Evolutionary conservation across 2,113 vertebrate genomes (phyloP), one percentile per base, ranked within the genome.

Genomic region (Perca schrenkii): DNA sequence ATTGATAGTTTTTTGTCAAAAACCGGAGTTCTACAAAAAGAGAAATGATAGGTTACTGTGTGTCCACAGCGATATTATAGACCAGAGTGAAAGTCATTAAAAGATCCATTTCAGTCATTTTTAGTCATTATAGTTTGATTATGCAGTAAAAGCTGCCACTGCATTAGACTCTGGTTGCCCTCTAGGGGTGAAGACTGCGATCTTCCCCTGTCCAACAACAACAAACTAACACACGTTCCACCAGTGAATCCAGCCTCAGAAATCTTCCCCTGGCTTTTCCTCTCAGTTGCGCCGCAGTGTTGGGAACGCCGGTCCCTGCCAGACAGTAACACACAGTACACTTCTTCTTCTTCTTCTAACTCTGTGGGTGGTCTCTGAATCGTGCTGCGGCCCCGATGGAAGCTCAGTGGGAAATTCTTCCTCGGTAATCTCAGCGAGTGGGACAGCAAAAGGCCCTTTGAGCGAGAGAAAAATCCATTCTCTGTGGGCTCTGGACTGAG

Each of bases 331-430:
- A 50, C 50, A 86, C 85, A 85, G 62, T 77, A 1, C 63, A 69
- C 31, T 61, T 57, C 66, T 84, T 90, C 87, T 86, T 89, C 66
- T 84, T 90, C 87, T 86, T 89, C 85, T 79, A 60, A 34, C 82
- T 80, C 71, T 19, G 77, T 90, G 81, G 87, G 91, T 82, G 87
- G 89, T 89, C 88, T 89, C 61, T 84, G 85, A 88, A 77, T 85
- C 76, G 12, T 73, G 74, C 70, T 64, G 74, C 7, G 3, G 81
- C 75, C 75, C 83, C 71, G 82, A 79, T 79, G 76, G 84, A 79
- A 80, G 74, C 63, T 74, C 72, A 74, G 83, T 83, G 73, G 80
- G 88, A 83, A 86, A 28, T 13, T 83, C 81, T 77, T 72, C 22
- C 52, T 68, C 22, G 0, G 28, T 84, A 86, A 89, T 83, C 80